A percentile compares a stretch with the other conserved stretches of the same genome.
Evolutionary conservation across 2,113 vertebrate species (phyloP).

Genomic region (Sphaerodactylus townsendi): DNA sequence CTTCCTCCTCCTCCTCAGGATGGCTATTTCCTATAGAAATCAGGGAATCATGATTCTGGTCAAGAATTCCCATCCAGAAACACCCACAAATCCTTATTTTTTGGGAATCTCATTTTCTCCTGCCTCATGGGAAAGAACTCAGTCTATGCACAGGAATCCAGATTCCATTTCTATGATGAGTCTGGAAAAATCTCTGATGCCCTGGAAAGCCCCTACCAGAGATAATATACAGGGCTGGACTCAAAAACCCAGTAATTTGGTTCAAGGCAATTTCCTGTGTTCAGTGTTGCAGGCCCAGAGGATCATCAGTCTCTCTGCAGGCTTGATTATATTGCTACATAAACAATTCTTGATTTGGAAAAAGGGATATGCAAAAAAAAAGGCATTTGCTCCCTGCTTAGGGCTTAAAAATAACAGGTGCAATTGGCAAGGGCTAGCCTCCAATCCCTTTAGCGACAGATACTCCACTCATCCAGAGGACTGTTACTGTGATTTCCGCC

Average conservation of each 20-base stretch:
- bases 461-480: background rate
- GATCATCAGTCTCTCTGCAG: background rate
- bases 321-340: background rate
- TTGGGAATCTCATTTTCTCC: no score
- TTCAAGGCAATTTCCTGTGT: background rate
- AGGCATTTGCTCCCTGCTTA: background rate
- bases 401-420: conserved; percentile 1
- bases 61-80: no score
- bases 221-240: background rate
- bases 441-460: background rate
- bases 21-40: no score
- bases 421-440: background rate
- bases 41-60: no score
- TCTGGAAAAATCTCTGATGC: background rate
- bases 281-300: background rate
- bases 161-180: background rate
- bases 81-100: no score
- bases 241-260: background rate
- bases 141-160: background rate
- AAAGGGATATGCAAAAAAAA: background rate
- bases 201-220: background rate
- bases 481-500: background rate
- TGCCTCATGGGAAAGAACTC: no score
- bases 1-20: no score
- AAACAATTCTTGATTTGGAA: background rate